Evolutionary conservation across 2,797 vertebrate genomes (phyloP).

Genomic region (Bradypus variegatus): DNA sequence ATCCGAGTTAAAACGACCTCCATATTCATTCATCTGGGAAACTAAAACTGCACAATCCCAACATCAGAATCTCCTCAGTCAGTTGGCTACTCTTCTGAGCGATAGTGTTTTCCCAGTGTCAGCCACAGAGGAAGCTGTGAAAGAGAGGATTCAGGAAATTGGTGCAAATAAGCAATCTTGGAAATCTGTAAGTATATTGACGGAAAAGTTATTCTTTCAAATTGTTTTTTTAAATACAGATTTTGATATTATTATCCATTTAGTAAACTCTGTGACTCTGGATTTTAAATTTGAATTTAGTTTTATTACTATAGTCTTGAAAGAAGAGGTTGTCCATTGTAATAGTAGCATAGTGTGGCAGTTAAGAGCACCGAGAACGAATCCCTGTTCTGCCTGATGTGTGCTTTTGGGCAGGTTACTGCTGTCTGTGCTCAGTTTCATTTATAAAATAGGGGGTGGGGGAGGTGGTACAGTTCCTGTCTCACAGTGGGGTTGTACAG

Average conservation of each 20-base stretch:
- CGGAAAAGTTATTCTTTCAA: conserved; percentile 19
- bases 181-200: conserved; percentile 52
- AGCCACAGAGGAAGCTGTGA: conserved; percentile 39
- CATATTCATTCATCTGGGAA: conserved; percentile 42
- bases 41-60: conserved; percentile 22
- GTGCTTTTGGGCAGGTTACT: background rate
- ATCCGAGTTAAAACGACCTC: conserved; percentile 20
- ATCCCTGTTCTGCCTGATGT: background rate
- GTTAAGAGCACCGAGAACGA: background rate
- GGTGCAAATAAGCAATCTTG: conserved; percentile 46
- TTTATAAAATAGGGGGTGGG: background rate
- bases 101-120: conserved; percentile 38
- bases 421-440: background rate
- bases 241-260: background rate
- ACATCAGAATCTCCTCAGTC: conserved; percentile 50
- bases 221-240: background rate
- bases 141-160: conserved; percentile 48
- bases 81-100: conserved; percentile 50
- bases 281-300: background rate
- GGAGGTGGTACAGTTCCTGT: background rate
- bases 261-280: background rate
- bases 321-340: background rate
- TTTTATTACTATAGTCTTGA: background rate
- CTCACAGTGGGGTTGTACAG: background rate
- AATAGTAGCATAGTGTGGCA: background rate